Base-by-base conservation (phyloP, 2,113 vertebrate species). In the Ifrita kowaldi region DNA sequence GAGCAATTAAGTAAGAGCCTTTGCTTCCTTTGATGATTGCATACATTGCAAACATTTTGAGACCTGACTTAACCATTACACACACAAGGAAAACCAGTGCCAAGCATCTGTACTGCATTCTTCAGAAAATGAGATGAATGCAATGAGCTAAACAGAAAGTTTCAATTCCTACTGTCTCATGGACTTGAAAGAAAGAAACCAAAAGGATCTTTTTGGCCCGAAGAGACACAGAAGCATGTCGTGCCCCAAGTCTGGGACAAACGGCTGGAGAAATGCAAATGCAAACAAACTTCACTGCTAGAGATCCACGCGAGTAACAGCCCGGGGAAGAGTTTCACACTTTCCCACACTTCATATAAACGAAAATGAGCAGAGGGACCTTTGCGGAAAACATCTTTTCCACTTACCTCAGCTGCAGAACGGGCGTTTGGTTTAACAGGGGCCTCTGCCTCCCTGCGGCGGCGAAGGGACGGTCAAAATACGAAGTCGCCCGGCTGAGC, bases 241-340 rank as follows among this genome's bases (percentile, higher is more conserved):
- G 28, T 22, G 15, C 49, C 24, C 23, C 27, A 5, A 26, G 19
- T 2, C 5, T 11, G 24, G 41, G 27, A 33, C 0, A 19, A 67
- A 19, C 0, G 4, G 8, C 4, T 22, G 41, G 9, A 26, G 21
- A 11, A 26, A 37, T 0, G 5, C 0, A 9, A 81, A 46, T 0
- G 7, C 46, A 13, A 27, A n/a, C 42, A 47, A 6, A 3, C 14
- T 37, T 5, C 60, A 10, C 60, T 1, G 16, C 49, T 2, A 18
- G 10, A 59, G 35, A 47, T 3, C 8, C 49, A 13, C 8, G 3
- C 7, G 0, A 28, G 17, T 1, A 12, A 57, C 9, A 1, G 26
- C 2, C 21, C 3, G 0, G 11, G 11, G 15, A 32, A 75, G 19
- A 63, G 9, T 4, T 21, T 10, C 39, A 21, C 41, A 1, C 19